A percentile compares a stretch with the other conserved stretches of the same genome.
Evolutionary conservation across 2,888 invertebrate genomes (phyloP).

Genomic region (Chalcosyrphus nemorum): DNA sequence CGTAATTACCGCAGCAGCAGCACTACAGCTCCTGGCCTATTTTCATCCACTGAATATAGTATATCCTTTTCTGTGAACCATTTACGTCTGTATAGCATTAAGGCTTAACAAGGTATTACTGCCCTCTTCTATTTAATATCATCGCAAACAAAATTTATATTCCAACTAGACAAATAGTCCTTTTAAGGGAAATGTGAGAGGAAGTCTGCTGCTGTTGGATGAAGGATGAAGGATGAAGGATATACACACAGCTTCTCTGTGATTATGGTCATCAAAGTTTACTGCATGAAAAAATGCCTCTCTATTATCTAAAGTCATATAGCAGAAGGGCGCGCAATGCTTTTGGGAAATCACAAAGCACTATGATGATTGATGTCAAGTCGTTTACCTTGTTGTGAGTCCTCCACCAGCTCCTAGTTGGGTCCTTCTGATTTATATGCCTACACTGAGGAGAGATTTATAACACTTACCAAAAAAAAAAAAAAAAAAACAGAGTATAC

Average conservation of each 20-base stretch:
- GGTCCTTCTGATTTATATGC: neutral
- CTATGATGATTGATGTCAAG: constrained; percentile 10
- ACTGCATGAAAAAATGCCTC: neutral
- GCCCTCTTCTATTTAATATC: neutral
- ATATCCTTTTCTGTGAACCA: neutral
- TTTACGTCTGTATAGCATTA: neutral
- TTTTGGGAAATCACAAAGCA: constrained; percentile 18
- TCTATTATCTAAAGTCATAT: neutral
- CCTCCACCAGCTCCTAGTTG: neutral
- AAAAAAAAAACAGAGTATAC: too few relatives aligned
- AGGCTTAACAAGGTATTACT: constrained; percentile 5
- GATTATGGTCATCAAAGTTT: constrained; percentile 12
- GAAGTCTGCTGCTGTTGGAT: neutral
- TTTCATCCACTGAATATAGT: neutral
- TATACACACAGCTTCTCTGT: neutral
- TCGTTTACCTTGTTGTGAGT: constrained; percentile 5
- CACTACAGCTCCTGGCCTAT: neutral
- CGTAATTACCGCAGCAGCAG: constrained; percentile 8
- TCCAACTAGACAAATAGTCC: neutral
- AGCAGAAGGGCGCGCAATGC: neutral
- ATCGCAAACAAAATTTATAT: neutral
- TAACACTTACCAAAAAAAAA: neutral
- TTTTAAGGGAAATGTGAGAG: neutral
- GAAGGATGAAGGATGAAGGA: neutral
- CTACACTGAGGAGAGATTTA: neutral